phyloP scores from a whole-genome alignment of 2,113 vertebrate genomes.

The Nyctibius bracteatus region DNA sequence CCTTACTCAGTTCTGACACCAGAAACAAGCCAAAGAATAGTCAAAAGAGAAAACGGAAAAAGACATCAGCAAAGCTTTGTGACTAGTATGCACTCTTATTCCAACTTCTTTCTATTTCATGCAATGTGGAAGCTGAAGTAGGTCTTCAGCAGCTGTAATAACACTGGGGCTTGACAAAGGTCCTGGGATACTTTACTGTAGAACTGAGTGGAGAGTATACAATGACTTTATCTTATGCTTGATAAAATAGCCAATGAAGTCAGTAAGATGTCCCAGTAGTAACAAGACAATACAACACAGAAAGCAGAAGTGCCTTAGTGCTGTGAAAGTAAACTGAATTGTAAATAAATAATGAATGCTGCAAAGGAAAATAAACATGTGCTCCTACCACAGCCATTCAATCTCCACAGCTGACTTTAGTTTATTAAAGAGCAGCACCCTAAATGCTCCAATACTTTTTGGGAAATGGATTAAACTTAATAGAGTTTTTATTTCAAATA shows the following conservation, averaged over 20 bases:
- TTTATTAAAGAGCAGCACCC: neutral
- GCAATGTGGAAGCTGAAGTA: neutral
- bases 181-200: neutral
- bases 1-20: neutral
- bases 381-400: neutral
- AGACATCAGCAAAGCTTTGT: neutral
- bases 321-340: conserved; percentile 15
- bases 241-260: neutral
- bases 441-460: neutral
- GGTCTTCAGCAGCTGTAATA: neutral
- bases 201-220: neutral
- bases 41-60: neutral
- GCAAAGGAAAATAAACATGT: neutral
- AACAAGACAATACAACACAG: neutral
- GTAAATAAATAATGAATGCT: conserved; percentile 14
- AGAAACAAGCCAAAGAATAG: neutral
- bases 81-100: neutral
- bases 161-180: neutral
- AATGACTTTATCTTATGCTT: neutral
- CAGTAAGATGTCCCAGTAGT: neutral
- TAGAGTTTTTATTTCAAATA: neutral
- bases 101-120: neutral
- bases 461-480: neutral
- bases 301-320: neutral
- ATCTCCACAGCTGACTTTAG: neutral